Base-by-base conservation (phyloP, 2,888 invertebrate genomes). In the Melikaiella ostensackeni region DNA sequence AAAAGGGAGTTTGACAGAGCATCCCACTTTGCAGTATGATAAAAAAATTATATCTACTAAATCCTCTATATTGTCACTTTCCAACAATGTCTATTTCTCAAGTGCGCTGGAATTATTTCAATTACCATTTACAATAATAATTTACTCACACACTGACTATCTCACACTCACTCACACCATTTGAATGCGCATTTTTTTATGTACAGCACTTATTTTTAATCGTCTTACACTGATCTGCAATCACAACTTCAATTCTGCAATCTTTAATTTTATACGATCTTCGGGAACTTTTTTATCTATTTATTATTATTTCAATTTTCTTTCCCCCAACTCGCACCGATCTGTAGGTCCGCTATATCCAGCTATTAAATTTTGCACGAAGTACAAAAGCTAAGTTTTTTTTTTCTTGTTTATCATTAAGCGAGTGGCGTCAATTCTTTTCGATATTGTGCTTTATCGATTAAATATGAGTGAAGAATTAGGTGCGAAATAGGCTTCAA, bases 61-160 rank as follows among this genome's bases (percentile, higher is more conserved):
- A 75, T 79, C 73, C 74, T 77, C 79, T 78, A 79, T 79, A 80
- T 80, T 82, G 80, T 80, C 80, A 75, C 57, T 78, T 77, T 77
- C 75, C 59, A 74, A 73, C 75, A 76, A 61, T 27, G 75, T 77
- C 24, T 59, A 33, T 76, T 75, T 77, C 70, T 64, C 38, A 38
- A 76, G 55, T 46, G 66, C 77, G 81, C 82, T 82, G 82, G 81
- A 82, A 83, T 81, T 81, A 81, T 79, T 79, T 74, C 79, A 76
- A 79, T 79, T 61, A 61, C 74, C 79, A 78, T 82, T 77, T 81
- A 81, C 77, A 80, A 46, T 70, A 70, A 70, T 70, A 70, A 70
- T 50, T 70, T 70, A 70, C 50, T 70, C n/a, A 16, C 70, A 70
- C 30, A 11, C 50, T 24, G 13, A 38, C 21, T 24, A 24, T 64